A percentile compares a stretch with the other conserved stretches of the same genome.
Conservation (phyloP, 2,113 vertebrate species). For the Entomyzon cyanotis region DNA sequence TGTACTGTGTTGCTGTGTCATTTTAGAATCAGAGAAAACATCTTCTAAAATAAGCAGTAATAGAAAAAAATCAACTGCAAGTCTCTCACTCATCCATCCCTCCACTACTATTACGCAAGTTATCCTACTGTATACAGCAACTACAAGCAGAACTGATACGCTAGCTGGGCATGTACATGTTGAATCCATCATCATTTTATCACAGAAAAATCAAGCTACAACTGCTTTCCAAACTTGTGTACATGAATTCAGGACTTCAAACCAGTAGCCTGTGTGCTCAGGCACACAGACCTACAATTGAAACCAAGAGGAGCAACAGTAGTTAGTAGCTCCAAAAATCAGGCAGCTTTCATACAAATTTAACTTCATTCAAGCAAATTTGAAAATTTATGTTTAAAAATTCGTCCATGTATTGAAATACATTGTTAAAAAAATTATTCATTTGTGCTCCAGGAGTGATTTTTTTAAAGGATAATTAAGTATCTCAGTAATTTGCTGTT, state of each 20-base stretch:
- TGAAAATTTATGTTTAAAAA: neutral
- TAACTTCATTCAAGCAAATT: neutral
- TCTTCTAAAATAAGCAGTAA: slow-evolving; percentile 70
- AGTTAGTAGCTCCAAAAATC: neutral
- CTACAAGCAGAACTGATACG: neutral
- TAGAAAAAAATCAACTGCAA: slow-evolving; percentile 70
- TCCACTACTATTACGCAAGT: slow-evolving; percentile 40
- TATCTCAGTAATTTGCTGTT: neutral
- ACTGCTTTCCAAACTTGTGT: neutral
- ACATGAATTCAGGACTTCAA: neutral
- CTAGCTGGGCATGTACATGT: neutral
- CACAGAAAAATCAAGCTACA: neutral
- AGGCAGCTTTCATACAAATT: neutral
- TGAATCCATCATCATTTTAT: neutral
- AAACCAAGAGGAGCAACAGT: neutral
- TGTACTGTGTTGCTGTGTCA: neutral
- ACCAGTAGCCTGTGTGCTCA: neutral
- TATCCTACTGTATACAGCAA: slow-evolving; percentile 56
- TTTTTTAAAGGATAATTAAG: neutral
- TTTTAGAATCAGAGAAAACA: slow-evolving; percentile 52
- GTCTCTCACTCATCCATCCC: slow-evolving; percentile 14
- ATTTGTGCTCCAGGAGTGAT: neutral
- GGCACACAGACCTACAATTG: neutral
- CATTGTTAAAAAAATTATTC: neutral
- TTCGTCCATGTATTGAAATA: neutral